Base-by-base conservation (phyloP, 2,113 vertebrate species). In the Protomyctophum bolini region DNA sequence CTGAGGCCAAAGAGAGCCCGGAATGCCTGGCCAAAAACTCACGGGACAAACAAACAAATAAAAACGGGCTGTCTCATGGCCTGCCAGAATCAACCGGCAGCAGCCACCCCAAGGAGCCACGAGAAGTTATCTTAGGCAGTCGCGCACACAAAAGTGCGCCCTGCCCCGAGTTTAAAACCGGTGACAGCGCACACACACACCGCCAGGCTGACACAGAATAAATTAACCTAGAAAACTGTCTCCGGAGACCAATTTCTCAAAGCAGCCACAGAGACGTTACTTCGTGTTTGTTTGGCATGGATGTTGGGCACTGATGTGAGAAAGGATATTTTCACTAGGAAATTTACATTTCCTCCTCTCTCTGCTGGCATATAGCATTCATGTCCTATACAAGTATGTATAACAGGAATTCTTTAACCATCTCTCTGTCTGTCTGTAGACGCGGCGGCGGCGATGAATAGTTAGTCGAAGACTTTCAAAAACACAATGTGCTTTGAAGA, bases 11-110 rank as follows among this genome's bases (percentile, higher is more conserved):
- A 80, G 80, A 72, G 81, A 82, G 80, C 69, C 85, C 84, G 80
- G 81, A 77, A 82, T 58, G 70, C 76, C 83, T 86, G 83, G 85
- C 86, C 90, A 90, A 83, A 90, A 91, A 88, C 87, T 87, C 86
- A 87, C 73, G 83, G 88, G 87, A 91, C 89, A 91, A 92, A 91
- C 88, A 92, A 92, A 92, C 85, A 91, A 93, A 91, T 87, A 89
- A 87, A 85, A 87, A 85, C 79, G 80, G 80, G 72, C 79, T 78
- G 82, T 89, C 87, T 92, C 81, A 91, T 83, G 86, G 75, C 68
- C 63, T 91, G 87, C 91, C 90, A 92, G 89, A 79, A 76, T 84
- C 84, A 91, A 89, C 84, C 83, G 86, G 86, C 86, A 89, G 83
- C 79, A 80, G 86, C 63, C 77, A 79, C 82, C 79, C 74, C 72